These are phyloP conservation scores for Altica lythri DNA, from an alignment of 2,888 invertebrate species.

Conservation along the genomic window DNA sequence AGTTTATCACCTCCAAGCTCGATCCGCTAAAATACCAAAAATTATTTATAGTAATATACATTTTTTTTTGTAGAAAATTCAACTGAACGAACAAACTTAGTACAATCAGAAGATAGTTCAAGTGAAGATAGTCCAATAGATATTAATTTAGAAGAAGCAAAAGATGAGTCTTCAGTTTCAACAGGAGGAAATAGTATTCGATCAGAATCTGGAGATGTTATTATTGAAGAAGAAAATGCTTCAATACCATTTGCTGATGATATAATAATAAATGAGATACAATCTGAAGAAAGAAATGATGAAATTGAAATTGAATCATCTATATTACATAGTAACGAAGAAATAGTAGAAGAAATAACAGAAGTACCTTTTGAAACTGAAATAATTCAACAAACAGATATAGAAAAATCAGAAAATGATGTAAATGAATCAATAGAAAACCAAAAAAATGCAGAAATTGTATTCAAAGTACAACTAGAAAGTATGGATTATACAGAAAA, in stretches of 20 bases:
- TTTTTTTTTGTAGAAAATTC: no score
- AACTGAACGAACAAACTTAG: no score
- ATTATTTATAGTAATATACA: no score
- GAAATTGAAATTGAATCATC: no score
- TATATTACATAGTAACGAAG: no score
- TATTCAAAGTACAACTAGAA: no score
- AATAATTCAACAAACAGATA: no score
- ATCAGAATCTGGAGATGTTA: conserved; percentile 11
- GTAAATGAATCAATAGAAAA: no score
- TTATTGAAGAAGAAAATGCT: conserved; percentile 22
- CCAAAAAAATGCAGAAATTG: no score
- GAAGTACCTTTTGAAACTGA: conserved; percentile 4
- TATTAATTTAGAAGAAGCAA: conserved; percentile 8
- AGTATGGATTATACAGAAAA: background rate
- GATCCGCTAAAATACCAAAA: no score
- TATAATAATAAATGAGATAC: conserved; percentile 1
- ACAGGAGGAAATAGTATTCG: background rate
- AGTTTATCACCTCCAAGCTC: no score
- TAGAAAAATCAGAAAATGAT: no score
- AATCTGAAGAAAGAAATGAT: background rate
- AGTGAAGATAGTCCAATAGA: conserved; percentile 1
- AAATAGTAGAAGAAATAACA: background rate
- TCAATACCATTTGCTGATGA: conserved; percentile 21
- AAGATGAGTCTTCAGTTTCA: conserved; percentile 10
- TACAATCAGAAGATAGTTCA: background rate